Conservation (phyloP, 2,888 invertebrate genomes). For the Pachliopta kotzebuea region DNA sequence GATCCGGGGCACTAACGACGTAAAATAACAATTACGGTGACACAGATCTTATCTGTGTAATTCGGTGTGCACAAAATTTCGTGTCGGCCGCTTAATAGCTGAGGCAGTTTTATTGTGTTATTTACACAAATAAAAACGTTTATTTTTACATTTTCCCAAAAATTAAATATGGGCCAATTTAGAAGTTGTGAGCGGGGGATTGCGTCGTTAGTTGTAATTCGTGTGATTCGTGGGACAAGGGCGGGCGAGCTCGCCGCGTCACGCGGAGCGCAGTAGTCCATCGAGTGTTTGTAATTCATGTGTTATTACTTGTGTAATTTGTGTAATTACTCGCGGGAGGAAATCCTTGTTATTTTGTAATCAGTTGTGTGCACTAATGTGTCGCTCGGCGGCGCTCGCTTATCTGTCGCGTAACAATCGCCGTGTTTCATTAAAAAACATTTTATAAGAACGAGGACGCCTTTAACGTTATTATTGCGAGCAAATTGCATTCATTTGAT, state of each 20-base stretch:
- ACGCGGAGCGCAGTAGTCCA: constrained; percentile 31
- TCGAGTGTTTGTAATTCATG: constrained; percentile 55
- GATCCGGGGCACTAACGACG: constrained; percentile 72
- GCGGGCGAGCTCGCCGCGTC: constrained; percentile 31
- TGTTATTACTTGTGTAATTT: constrained; percentile 66
- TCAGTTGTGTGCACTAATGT: constrained; percentile 62
- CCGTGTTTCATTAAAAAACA: constrained; percentile 71
- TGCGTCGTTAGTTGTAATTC: constrained; percentile 65
- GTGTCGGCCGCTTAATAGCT: constrained; percentile 62
- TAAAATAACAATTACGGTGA: constrained; percentile 75
- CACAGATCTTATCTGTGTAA: constrained; percentile 75
- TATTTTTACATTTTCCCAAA: constrained; percentile 80
- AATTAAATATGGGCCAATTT: constrained; percentile 79
- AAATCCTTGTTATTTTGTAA: constrained; percentile 70
- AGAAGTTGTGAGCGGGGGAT: constrained; percentile 53
- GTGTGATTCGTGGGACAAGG: constrained; percentile 48
- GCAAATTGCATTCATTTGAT: constrained; percentile 37
- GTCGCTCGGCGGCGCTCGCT: constrained; percentile 46
- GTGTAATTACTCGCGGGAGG: constrained; percentile 67
- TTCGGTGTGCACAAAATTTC: constrained; percentile 68
- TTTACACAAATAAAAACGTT: constrained; percentile 81
- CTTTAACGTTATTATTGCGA: constrained; percentile 37
- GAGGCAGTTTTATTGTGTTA: constrained; percentile 77
- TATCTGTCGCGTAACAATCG: constrained; percentile 63
- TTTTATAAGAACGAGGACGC: constrained; percentile 52